Conservation (phyloP, 2,797 vertebrate species). For the Phrynocephalus forsythii region DNA sequence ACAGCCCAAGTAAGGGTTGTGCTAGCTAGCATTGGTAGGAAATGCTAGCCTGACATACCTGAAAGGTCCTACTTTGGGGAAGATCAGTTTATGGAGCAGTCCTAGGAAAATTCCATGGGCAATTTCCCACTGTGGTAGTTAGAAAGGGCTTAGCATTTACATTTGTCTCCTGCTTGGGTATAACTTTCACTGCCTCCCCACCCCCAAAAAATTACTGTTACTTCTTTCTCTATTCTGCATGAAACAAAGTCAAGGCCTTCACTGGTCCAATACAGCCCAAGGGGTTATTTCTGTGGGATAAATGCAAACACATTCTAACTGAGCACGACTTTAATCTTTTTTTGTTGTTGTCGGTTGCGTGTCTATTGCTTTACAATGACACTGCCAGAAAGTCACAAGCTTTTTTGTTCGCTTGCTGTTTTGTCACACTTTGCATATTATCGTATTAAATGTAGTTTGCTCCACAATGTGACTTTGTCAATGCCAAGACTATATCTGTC, state of each 20-base stretch:
- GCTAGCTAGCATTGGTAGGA: neutral
- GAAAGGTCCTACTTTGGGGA: neutral
- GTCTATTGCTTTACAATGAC: slow-evolving; percentile 3
- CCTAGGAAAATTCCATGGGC: neutral
- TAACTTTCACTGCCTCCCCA: neutral
- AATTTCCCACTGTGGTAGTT: neutral
- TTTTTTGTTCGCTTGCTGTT: slow-evolving; percentile 45
- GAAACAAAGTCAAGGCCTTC: neutral
- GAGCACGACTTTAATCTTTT: neutral
- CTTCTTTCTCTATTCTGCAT: neutral
- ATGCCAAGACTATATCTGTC: slow-evolving; percentile 37
- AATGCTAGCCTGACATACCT: neutral
- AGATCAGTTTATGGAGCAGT: neutral
- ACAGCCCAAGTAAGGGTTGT: neutral
- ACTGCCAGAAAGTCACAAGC: neutral
- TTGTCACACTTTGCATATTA: slow-evolving; percentile 39
- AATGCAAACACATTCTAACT: neutral
- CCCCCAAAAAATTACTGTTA: neutral
- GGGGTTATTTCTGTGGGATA: neutral
- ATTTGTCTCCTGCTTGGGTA: neutral
- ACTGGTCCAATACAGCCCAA: neutral
- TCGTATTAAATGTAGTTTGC: slow-evolving; percentile 45
- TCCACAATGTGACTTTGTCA: slow-evolving; percentile 35
- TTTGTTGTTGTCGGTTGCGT: neutral
- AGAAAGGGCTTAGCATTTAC: neutral